Percentiles rank a stretch among this genome's conserved stretches.
Conservation (phyloP, 2,113 vertebrate genomes). For the Cottus gobio region DNA sequence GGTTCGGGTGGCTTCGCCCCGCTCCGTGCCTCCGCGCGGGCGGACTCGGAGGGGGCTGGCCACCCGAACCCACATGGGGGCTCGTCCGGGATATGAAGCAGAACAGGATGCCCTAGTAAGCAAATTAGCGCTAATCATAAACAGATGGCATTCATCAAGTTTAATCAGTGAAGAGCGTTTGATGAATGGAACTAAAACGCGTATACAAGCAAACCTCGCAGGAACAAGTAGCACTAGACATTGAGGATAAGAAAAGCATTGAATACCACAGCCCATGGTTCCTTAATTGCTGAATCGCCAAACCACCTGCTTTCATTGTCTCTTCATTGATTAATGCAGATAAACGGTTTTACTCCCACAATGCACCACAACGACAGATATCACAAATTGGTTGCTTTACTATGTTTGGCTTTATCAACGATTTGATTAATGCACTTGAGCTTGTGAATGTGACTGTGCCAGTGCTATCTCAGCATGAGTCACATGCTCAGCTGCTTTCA, state of each 20-base stretch:
- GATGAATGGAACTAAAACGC: not conserved
- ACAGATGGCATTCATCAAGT: not conserved
- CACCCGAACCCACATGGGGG: too few relatives aligned
- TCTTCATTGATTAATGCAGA: slow-evolving; percentile 38
- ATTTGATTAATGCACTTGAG: slow-evolving; percentile 21
- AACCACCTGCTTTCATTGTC: slow-evolving; percentile 11
- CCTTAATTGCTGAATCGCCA: not conserved
- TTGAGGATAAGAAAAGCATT: not conserved
- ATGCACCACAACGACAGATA: not conserved
- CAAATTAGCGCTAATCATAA: not conserved
- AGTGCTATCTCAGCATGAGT: slow-evolving; percentile 8
- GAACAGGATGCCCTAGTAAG: not conserved
- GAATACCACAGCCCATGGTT: not conserved
- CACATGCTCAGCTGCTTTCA: slow-evolving; percentile 15
- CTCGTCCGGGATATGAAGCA: too few relatives aligned
- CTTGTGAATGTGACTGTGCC: slow-evolving; percentile 14
- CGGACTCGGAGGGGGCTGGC: too few relatives aligned
- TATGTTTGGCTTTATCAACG: slow-evolving; percentile 18
- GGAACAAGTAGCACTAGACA: not conserved
- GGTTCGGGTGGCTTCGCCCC: too few relatives aligned
- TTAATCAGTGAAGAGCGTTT: not conserved
- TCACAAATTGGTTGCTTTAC: slow-evolving; percentile 28
- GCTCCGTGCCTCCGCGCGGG: too few relatives aligned
- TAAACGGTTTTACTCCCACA: not conserved
- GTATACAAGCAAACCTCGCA: not conserved